Base-by-base conservation (phyloP, 2,797 vertebrate species). In the Tauraco hartlaubi region DNA sequence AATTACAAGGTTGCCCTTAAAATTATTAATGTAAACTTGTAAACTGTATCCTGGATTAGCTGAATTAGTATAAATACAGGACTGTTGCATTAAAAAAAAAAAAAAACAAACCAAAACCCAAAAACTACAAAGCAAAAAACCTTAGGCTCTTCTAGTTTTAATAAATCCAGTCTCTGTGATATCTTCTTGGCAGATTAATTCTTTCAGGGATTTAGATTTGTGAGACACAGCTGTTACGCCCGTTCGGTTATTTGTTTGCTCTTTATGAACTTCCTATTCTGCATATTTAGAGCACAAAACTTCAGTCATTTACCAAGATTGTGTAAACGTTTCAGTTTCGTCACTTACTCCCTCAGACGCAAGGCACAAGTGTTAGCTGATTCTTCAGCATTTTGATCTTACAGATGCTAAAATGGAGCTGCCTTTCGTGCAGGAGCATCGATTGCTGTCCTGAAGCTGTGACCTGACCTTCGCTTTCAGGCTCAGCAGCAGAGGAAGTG, bases 391-490 rank as follows among this genome's bases (percentile, higher is more conserved):
- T 72, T 84, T 79, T 13, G 12, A 19, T 88, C 74, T 61, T 74
- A 29, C 41, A 77, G 55, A 19, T 83, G 85, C 64, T 94, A 83
- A 94, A 95, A 84, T 61, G 78, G 87, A 86, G 22, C 37, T 16
- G 6, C 26, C 22, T 80, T 62, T 58, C 58, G 46, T 3, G 21
- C 39, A 81, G 80, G 41, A 90, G 22, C 69, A 88, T 74, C 9
- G 23, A 39, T 48, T 93, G 81, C 59, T 61, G 6, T 73, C 62
- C 66, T 71, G 31, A 63, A 62, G 67, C 78, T 90, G 61, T 29
- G 66, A 39, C 69, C 61, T 96, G 89, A 94, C 88, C 93, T 95
- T 92, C 59, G 72, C 41, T 96, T 91, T 83, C 83, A 76, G 71
- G 49, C 82, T 94, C 44, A 87, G 74, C 79, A 94, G 88, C 83